Evolutionary conservation across 2,113 vertebrate species (phyloP).

Genomic region (Nycticebus coucang): DNA sequence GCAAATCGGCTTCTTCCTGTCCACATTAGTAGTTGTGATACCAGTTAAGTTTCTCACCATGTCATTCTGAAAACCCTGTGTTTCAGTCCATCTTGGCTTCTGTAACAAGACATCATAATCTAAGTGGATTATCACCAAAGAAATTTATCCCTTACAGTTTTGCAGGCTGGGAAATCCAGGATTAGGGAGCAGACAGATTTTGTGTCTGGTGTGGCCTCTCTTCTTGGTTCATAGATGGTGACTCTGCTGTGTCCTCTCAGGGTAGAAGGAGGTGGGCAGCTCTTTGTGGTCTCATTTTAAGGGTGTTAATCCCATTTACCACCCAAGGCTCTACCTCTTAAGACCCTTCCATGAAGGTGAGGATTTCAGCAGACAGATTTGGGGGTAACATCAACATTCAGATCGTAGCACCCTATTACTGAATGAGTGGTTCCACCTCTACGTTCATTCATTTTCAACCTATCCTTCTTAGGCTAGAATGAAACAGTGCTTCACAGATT

Average conservation of each 20-base stretch:
- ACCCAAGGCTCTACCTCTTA: background rate
- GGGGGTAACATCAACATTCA: too few relatives aligned
- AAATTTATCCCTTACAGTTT: background rate
- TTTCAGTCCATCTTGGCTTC: background rate
- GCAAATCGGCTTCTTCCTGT: background rate
- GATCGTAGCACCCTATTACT: background rate
- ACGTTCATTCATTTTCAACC: background rate
- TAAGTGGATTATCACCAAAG: background rate
- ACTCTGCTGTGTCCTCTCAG: background rate
- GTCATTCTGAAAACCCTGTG: background rate
- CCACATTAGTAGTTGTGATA: background rate
- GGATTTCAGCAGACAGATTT: too few relatives aligned
- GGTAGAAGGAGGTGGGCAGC: background rate
- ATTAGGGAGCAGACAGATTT: too few relatives aligned
- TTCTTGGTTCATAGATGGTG: background rate
- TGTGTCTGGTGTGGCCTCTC: too few relatives aligned
- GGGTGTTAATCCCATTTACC: background rate
- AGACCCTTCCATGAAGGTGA: background rate
- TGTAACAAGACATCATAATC: background rate
- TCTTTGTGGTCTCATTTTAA: background rate
- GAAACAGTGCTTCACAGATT: background rate
- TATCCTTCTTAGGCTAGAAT: background rate
- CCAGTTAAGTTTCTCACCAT: background rate
- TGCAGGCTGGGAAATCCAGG: background rate
- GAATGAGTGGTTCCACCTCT: background rate